These are phyloP conservation scores for Anoncus sp. DNA, from an alignment of 2,888 invertebrate genomes.

Conservation along the genomic window DNA sequence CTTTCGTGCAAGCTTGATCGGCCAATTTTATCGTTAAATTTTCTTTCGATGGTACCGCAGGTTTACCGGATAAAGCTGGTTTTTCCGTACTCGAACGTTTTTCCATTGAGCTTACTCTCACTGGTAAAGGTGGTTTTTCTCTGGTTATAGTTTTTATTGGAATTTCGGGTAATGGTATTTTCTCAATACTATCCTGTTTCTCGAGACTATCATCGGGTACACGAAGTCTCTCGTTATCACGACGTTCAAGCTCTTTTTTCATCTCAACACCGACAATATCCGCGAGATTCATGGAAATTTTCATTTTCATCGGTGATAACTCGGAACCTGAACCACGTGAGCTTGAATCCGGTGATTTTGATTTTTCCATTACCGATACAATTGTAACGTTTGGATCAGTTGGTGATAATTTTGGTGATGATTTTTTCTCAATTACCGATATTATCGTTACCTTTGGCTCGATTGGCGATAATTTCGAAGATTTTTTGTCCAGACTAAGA, in stretches of 20 bases:
- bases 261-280: conserved; percentile 78
- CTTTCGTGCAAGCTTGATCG: conserved; percentile 38
- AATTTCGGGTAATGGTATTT: conserved; percentile 80
- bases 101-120: conserved; percentile 58
- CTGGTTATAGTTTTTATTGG: conserved; percentile 66
- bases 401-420: conserved; percentile 74
- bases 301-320: conserved; percentile 69
- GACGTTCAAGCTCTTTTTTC: conserved; percentile 76
- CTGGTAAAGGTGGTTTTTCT: conserved; percentile 63
- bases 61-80: conserved; percentile 65
- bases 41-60: conserved; percentile 63
- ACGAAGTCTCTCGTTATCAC: conserved; percentile 74
- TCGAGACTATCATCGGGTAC: conserved; percentile 78
- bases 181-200: conserved; percentile 81
- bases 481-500: conserved; percentile 76
- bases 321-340: conserved; percentile 65
- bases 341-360: conserved; percentile 73
- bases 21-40: conserved; percentile 55
- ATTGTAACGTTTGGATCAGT: conserved; percentile 77
- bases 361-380: conserved; percentile 77
- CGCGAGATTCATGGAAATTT: conserved; percentile 73
- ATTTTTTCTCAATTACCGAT: conserved; percentile 73
- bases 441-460: conserved; percentile 77
- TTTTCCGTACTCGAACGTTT: conserved; percentile 59
- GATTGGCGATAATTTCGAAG: conserved; percentile 73